Evolutionary conservation across 2,113 vertebrate species (phyloP).

Genomic region (Rhodinocichla rosea): DNA sequence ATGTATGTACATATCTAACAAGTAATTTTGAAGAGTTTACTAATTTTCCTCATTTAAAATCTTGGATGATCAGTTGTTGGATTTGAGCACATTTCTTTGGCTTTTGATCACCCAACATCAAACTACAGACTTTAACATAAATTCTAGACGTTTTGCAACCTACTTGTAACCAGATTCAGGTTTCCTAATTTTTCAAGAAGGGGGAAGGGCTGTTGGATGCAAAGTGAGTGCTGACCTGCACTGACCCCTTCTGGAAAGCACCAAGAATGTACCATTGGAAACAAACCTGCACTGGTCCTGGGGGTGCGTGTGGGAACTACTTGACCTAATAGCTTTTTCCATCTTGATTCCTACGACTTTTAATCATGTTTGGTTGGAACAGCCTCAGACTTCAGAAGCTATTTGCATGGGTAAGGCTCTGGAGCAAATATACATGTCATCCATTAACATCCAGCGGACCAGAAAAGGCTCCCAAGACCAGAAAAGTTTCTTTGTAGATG

Average conservation of each 20-base stretch:
- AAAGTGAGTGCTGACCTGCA: constrained; percentile 50
- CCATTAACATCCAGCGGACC: not conserved
- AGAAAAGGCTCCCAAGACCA: constrained; percentile 3
- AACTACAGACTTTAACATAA: not conserved
- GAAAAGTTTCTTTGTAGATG: not conserved
- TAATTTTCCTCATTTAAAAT: not conserved
- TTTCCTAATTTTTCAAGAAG: not conserved
- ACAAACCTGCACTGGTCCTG: constrained; percentile 7
- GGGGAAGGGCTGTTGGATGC: constrained; percentile 7
- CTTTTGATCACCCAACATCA: not conserved
- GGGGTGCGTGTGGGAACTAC: constrained; percentile 12
- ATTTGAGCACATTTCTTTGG: not conserved
- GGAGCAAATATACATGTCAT: constrained; percentile 6
- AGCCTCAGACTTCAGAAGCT: not conserved
- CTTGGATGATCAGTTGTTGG: not conserved
- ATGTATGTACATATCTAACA: not conserved
- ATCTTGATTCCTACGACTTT: constrained; percentile 33
- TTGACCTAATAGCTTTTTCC: constrained; percentile 57
- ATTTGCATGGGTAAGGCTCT: constrained; percentile 13
- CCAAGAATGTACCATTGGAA: constrained; percentile 53
- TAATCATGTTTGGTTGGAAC: constrained; percentile 39
- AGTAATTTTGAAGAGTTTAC: not conserved
- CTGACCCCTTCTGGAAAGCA: constrained; percentile 68
- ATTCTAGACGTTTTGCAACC: not conserved
- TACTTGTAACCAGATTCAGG: not conserved